Conservation (phyloP, 2,113 vertebrate species). For the Pandion haliaetus region DNA sequence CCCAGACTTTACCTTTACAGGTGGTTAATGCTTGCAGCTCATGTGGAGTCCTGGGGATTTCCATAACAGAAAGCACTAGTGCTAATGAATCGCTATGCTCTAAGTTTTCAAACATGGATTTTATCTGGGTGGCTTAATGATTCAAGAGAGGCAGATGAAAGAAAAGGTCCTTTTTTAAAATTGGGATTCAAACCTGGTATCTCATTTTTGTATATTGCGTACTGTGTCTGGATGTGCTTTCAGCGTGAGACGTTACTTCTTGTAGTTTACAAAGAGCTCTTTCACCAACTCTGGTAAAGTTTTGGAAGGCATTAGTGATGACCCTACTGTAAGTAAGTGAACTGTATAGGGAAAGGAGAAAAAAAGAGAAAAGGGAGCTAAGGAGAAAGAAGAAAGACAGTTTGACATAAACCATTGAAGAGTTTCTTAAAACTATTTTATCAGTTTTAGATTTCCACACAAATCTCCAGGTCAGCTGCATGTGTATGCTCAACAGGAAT, state of each 20-base stretch:
- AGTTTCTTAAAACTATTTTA: background rate
- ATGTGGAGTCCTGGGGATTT: background rate
- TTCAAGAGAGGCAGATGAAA: background rate
- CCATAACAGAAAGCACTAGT: background rate
- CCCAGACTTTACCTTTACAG: background rate
- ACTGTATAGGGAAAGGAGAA: background rate
- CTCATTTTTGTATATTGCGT: background rate
- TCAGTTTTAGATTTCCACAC: background rate
- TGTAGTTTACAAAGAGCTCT: background rate
- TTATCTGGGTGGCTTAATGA: background rate
- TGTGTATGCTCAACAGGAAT: background rate
- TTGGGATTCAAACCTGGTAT: background rate
- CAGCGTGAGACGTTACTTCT: background rate
- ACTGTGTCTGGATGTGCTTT: background rate
- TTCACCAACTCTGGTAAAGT: background rate
- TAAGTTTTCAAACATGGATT: background rate
- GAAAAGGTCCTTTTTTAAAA: background rate
- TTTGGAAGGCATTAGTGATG: background rate
- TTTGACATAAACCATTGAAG: background rate
- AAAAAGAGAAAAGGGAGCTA: background rate
- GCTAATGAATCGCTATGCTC: background rate
- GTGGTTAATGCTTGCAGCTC: background rate
- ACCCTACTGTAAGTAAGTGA: background rate
- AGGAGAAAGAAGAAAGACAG: background rate
- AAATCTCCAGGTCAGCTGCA: background rate